Evolutionary conservation across 2,113 vertebrate species (phyloP).

Genomic region (Rhombomys opimus): DNA sequence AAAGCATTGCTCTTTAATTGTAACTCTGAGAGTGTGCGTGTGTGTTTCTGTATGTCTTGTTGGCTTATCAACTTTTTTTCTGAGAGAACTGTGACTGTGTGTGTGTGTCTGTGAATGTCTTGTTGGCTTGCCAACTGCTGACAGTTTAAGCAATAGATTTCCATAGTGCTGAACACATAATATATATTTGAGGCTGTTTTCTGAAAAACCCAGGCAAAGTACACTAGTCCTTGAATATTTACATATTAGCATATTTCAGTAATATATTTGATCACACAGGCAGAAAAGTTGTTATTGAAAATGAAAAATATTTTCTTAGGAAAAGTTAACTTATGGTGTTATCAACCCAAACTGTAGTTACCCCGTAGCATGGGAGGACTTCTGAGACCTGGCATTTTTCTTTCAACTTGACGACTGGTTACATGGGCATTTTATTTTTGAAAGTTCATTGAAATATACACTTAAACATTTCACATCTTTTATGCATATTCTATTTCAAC

Average conservation of each 20-base stretch:
- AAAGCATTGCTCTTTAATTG: conserved; percentile 11
- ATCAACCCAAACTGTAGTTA: conserved; percentile 15
- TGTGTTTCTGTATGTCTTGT: not conserved
- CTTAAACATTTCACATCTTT: not conserved
- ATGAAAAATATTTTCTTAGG: conserved; percentile 14
- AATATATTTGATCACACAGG: conserved; percentile 17
- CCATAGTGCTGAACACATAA: not conserved
- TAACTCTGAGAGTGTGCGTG: not conserved
- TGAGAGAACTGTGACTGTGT: not conserved
- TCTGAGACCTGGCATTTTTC: not conserved
- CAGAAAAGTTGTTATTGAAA: not conserved
- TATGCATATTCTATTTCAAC: not conserved
- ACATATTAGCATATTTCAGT: conserved; percentile 6
- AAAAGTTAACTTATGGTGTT: conserved; percentile 17
- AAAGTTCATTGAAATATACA: conserved; percentile 27
- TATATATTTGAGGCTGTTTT: conserved; percentile 37
- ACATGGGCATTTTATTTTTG: not conserved
- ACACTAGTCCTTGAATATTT: not conserved
- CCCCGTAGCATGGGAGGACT: not conserved
- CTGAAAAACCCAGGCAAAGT: conserved; percentile 26
- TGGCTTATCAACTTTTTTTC: no score
- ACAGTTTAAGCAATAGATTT: conserved; percentile 40
- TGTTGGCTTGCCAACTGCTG: conserved; percentile 21
- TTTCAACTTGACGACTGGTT: not conserved
- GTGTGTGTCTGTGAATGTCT: not conserved